Percentiles rank a stretch among this genome's conserved stretches.
Evolutionary conservation across 2,888 invertebrate genomes (phyloP).

Genomic region (Orthosia cruda): DNA sequence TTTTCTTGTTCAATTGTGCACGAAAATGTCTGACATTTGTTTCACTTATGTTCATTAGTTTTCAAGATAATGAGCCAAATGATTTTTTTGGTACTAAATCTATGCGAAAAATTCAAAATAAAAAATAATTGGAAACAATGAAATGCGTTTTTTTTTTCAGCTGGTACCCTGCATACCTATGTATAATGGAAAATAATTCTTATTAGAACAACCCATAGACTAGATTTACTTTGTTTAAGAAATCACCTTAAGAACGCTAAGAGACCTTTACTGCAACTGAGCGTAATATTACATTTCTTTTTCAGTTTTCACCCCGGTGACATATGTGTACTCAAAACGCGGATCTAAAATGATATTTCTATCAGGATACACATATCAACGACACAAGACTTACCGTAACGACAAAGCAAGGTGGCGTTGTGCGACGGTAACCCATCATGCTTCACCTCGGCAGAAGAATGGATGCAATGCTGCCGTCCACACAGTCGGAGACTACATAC

Average conservation of each 20-base stretch:
- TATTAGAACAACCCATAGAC: not conserved
- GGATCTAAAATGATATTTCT: constrained; percentile 36
- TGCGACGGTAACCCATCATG: constrained; percentile 5
- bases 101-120: too few relatives aligned
- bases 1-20: too few relatives aligned
- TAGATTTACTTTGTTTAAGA: not conserved
- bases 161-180: too few relatives aligned
- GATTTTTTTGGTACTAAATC: too few relatives aligned
- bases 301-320: not conserved
- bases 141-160: too few relatives aligned
- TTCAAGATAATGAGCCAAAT: too few relatives aligned
- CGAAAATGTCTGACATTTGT: too few relatives aligned
- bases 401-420: constrained; percentile 29
- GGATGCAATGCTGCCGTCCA: constrained; percentile 22
- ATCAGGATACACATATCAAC: constrained; percentile 36
- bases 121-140: too few relatives aligned
- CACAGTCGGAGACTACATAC: constrained; percentile 19
- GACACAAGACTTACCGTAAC: constrained; percentile 10
- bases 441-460: constrained; percentile 8
- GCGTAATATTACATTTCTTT: not conserved
- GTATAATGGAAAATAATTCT: not conserved
- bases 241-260: not conserved
- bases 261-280: not conserved
- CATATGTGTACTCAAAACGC: constrained; percentile 10
- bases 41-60: too few relatives aligned